Percentiles rank a stretch among this genome's conserved stretches.
Conservation (phyloP, 1,140 invertebrate genomes). For the Pseudobourletiella spinata region DNA sequence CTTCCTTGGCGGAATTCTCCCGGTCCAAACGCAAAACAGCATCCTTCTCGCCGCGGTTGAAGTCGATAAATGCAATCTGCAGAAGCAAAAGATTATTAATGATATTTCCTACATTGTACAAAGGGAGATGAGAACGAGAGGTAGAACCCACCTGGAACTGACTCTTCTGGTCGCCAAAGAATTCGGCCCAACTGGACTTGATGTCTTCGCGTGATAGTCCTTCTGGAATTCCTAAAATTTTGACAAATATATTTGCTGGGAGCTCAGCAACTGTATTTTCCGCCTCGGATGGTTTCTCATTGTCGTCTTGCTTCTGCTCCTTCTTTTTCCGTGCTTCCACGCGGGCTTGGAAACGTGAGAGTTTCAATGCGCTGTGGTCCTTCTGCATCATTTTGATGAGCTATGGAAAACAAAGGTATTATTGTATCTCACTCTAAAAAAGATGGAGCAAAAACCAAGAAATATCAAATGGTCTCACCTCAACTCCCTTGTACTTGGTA, state of each 20-base stretch:
- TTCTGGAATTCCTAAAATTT: constrained; percentile 20
- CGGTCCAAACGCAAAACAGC: constrained; percentile 20
- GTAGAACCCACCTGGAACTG: constrained; percentile 7
- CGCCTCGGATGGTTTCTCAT: constrained; percentile 3
- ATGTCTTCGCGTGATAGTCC: constrained; percentile 21
- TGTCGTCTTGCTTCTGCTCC: not conserved
- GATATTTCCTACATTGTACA: not conserved
- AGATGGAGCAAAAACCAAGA: not conserved
- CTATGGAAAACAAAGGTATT: no score
- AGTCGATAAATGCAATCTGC: constrained; percentile 32
- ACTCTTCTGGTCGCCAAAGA: constrained; percentile 10
- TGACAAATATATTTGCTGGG: constrained; percentile 17
- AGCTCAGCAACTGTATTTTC: not conserved
- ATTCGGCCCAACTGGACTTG: constrained; percentile 16
- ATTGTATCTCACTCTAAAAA: no score
- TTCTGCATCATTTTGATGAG: constrained; percentile 19
- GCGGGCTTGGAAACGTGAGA: constrained; percentile 10
- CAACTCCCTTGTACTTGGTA: constrained; percentile 4
- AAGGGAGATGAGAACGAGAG: not conserved
- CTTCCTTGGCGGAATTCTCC: constrained; percentile 20
- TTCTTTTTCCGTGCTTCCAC: not conserved
- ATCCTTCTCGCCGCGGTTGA: constrained; percentile 21
- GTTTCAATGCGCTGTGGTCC: constrained; percentile 17
- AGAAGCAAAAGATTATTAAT: not conserved
- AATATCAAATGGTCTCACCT: constrained; percentile 1